phyloP scores from a whole-genome alignment of 2,888 invertebrate genomes.

The Callinectes sapidus region DNA sequence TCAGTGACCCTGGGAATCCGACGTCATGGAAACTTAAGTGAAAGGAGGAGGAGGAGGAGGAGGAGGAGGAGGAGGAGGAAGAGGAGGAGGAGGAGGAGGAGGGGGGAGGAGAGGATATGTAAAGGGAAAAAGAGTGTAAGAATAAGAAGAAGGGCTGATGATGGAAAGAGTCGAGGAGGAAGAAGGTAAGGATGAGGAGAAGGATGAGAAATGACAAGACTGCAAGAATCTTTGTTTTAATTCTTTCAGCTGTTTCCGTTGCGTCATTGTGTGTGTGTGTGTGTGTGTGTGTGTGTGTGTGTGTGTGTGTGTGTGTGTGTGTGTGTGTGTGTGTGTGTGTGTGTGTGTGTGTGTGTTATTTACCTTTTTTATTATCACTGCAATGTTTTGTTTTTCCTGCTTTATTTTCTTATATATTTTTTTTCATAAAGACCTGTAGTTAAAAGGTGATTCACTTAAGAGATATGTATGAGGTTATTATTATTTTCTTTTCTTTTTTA shows the following conservation, averaged over 20 bases:
- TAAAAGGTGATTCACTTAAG: too few species aligned
- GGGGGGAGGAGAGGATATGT: background rate
- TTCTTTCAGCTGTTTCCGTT: background rate
- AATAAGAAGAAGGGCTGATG: background rate
- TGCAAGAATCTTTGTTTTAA: background rate
- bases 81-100: background rate
- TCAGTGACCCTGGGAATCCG: background rate
- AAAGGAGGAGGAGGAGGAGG: slow-evolving; percentile 30
- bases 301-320: background rate
- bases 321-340: too few species aligned
- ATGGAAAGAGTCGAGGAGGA: background rate
- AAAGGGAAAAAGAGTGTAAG: background rate
- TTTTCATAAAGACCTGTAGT: too few species aligned
- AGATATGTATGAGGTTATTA: too few species aligned
- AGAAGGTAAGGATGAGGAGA: background rate
- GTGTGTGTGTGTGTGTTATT: too few species aligned
- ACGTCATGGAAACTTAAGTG: slow-evolving; percentile 32
- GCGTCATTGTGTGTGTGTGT: background rate
- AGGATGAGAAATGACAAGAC: background rate
- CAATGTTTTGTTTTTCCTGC: too few species aligned
- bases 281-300: background rate
- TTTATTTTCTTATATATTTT: too few species aligned
- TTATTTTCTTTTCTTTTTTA: too few species aligned
- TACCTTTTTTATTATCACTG: background rate
- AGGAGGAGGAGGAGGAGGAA: background rate